phyloP scores from a whole-genome alignment of 2,797 vertebrate species.

The Eurystomus glaucurus region DNA sequence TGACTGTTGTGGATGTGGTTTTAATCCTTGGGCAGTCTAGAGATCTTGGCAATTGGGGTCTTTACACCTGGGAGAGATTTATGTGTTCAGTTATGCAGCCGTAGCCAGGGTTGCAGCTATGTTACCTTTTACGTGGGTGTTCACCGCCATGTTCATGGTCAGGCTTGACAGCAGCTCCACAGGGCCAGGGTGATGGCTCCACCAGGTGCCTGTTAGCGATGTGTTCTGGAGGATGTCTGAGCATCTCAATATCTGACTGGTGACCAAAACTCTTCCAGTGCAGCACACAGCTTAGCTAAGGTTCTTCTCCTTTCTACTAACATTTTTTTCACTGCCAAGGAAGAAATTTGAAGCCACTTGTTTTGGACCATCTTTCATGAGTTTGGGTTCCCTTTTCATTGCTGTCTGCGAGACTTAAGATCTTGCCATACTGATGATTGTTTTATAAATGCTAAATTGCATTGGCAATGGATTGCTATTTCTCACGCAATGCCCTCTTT shows the following conservation, averaged over 20 bases:
- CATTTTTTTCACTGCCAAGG: background rate
- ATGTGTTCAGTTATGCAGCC: fast-evolving
- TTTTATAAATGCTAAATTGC: background rate
- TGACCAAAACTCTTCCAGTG: background rate
- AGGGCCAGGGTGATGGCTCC: fast-evolving
- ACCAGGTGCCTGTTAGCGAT: fast-evolving
- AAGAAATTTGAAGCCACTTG: background rate
- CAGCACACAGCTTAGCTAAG: background rate
- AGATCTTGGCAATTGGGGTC: background rate
- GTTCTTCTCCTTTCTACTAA: background rate
- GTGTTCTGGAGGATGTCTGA: background rate
- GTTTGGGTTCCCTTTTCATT: background rate
- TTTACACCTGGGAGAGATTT: too few species aligned
- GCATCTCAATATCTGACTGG: background rate
- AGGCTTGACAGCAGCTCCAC: fast-evolving
- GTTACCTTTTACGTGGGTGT: fast-evolving
- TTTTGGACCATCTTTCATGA: background rate
- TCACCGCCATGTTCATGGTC: fast-evolving
- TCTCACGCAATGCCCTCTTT: background rate
- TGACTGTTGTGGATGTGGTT: background rate
- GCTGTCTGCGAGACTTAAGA: background rate
- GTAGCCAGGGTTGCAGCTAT: fast-evolving
- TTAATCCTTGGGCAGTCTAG: background rate
- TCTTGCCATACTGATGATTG: background rate
- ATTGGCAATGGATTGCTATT: background rate